Conservation (phyloP, 2,113 vertebrate genomes). For the Oophaga pumilio region DNA sequence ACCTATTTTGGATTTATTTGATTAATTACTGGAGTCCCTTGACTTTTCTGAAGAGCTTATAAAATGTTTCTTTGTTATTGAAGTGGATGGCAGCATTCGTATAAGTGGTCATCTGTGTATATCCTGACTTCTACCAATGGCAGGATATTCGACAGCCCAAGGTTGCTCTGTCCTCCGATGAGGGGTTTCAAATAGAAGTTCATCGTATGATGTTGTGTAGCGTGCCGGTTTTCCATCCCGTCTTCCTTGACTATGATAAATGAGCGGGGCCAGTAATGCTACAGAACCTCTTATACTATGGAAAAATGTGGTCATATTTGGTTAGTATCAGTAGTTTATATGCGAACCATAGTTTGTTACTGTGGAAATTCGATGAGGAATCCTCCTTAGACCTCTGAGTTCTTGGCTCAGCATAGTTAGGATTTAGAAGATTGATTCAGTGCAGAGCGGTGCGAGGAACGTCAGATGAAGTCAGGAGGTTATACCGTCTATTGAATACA, state of each 20-base stretch:
- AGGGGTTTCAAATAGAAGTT: not conserved
- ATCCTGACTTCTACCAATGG: not conserved
- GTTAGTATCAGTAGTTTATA: not conserved
- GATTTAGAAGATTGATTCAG: not conserved
- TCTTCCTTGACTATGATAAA: not conserved
- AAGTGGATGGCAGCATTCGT: not conserved
- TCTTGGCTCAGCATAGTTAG: not conserved
- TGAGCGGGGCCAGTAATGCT: not conserved
- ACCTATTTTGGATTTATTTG: no score
- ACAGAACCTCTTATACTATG: not conserved
- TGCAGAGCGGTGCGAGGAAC: not conserved
- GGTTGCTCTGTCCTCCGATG: not conserved
- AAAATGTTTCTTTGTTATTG: not conserved
- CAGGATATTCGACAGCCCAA: not conserved
- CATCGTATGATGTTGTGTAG: not conserved
- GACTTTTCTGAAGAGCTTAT: not conserved
- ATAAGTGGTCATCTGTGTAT: not conserved
- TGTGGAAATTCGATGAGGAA: not conserved
- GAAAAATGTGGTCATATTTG: not conserved
- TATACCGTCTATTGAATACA: not conserved
- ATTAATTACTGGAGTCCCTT: no score
- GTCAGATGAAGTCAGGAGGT: conserved; percentile 3
- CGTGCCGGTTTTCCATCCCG: not conserved
- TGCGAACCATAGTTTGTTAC: not conserved
- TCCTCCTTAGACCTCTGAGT: not conserved